These are phyloP conservation scores for Liolophura sinensis DNA, from an alignment of 1,140 invertebrate genomes.

Conservation along the genomic window DNA sequence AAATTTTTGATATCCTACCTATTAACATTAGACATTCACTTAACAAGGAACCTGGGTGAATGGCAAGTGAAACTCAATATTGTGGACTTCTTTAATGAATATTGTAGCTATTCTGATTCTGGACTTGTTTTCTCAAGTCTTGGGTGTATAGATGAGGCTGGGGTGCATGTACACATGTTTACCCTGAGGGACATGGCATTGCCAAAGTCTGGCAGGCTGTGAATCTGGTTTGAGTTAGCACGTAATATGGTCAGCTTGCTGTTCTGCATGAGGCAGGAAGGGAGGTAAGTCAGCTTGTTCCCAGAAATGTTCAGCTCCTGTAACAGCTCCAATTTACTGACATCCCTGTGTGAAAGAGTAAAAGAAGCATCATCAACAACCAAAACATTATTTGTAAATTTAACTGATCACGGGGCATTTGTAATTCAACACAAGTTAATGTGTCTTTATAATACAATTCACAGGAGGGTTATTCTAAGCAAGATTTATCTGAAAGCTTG, in stretches of 20 bases:
- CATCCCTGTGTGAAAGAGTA: constrained; percentile 37
- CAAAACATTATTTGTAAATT: too few relatives aligned
- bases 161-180: constrained; percentile 3
- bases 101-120: too few relatives aligned
- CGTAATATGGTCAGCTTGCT: constrained; percentile 47
- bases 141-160: too few relatives aligned
- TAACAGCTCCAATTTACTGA: constrained; percentile 47
- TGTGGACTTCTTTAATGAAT: too few relatives aligned
- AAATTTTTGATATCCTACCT: too few relatives aligned
- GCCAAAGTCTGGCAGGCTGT: constrained; percentile 52
- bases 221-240: constrained; percentile 54
- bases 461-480: too few relatives aligned
- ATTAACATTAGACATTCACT: too few relatives aligned
- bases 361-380: not conserved
- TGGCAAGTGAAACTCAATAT: too few relatives aligned
- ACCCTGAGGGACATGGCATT: constrained; percentile 50
- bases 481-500: not conserved
- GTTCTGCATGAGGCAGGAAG: constrained; percentile 40
- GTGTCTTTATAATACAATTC: too few relatives aligned
- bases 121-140: too few relatives aligned
- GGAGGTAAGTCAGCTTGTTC: constrained; percentile 49
- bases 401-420: not conserved
- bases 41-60: too few relatives aligned
- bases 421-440: not conserved
- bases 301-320: constrained; percentile 56